Evolutionary conservation across 2,113 vertebrate species (phyloP), one percentile per base, ranked within the genome.

Genomic region (Daubentonia madagascariensis): DNA sequence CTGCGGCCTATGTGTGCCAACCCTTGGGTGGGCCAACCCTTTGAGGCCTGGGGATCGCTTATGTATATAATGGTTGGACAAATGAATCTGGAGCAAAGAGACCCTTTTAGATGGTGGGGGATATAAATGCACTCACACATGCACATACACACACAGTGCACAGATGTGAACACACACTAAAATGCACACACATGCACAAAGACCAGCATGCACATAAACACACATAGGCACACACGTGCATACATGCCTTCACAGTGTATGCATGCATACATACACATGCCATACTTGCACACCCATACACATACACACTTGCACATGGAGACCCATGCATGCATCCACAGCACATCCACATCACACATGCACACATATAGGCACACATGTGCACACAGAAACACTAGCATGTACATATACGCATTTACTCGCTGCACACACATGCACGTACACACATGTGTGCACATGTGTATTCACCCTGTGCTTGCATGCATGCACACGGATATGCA

Each of bases 201-300:
- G 3, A 14, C 40, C 28, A 5, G 45, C 30, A 73, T 73, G 37
- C 6, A 73, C 70, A 65, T 30, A 22, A 59, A 7, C 28, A 30
- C 61, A 63, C 61, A 63, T 8, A n/a, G n/a, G 9, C 3, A 5
- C 11, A 28, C 13, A 25, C 70, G 6, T 57, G 18, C 57, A 73
- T 12, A 73, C 40, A 35, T 3, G 11, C 63, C 45, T 85, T 63
- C 45, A 37, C 5, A 6, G 30, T 0, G 0, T 0, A 0, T 43
- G 20, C 20, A 3, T 5, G 37, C n/a, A 35, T 1, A 1, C 4
- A 2, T 52, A 28, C 5, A 23, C 25, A 63, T 63, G 61, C 61
- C 10, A 18, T 37, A 35, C 4, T 35, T 16, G 30, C 63, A 67
- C 37, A 43, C 70, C 68, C 68, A 37, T 13, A 25, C n/a, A 22